Percentiles rank a stretch among this genome's conserved stretches.
Conservation (phyloP, 2,888 invertebrate genomes). For the Eubasilissa splendida region DNA sequence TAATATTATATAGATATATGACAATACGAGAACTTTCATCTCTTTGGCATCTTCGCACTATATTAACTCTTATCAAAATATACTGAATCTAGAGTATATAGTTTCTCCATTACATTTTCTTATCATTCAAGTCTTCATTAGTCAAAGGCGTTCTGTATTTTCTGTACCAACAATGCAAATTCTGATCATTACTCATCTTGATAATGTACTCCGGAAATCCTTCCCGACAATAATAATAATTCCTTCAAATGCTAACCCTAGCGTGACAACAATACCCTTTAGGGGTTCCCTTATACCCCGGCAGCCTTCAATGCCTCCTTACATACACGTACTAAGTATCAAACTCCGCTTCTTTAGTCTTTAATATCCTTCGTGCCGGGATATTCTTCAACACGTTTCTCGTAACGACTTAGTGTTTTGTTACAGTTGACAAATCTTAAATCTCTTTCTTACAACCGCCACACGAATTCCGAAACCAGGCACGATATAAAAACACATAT, state of each 20-base stretch:
- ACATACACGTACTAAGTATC: neutral
- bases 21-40: no score
- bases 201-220: conserved; percentile 12
- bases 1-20: no score
- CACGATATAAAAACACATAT: no score
- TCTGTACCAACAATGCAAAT: neutral
- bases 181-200: conserved; percentile 8
- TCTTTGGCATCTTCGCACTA: no score
- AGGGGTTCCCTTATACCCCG: neutral
- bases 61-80: no score
- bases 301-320: neutral
- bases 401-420: neutral
- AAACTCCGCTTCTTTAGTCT: neutral
- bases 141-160: neutral
- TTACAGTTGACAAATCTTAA: neutral
- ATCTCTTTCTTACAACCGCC: neutral
- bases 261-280: neutral
- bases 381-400: neutral
- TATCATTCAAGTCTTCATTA: neutral
- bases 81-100: neutral
- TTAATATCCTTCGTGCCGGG: conserved; percentile 1
- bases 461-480: neutral
- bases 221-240: conserved; percentile 15
- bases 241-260: conserved; percentile 24
- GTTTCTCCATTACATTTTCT: conserved; percentile 7